These are phyloP conservation scores for Chromobotia macracanthus DNA, from an alignment of 2,797 vertebrate species.

Conservation along the genomic window DNA sequence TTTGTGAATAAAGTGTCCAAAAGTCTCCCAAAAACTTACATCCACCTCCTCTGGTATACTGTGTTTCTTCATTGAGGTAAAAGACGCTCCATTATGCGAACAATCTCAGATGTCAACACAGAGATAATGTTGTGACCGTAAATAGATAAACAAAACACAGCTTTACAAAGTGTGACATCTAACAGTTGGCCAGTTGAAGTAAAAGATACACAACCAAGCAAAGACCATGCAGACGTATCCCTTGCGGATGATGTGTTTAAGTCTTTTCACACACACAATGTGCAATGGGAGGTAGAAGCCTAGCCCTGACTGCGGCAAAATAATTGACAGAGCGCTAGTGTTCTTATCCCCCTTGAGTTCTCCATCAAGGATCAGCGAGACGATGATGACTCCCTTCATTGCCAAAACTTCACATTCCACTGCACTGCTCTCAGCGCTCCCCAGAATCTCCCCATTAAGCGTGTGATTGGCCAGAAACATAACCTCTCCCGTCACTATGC, in stretches of 20 bases:
- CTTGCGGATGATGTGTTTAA: slow-evolving; percentile 94
- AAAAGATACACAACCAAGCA: neutral
- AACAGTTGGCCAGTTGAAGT: neutral
- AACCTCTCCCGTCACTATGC: slow-evolving; percentile 92
- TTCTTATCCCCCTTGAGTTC: slow-evolving; percentile 96
- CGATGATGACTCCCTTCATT: slow-evolving; percentile 95
- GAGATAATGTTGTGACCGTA: slow-evolving; percentile 95
- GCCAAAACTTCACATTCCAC: slow-evolving; percentile 95
- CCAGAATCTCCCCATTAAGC: slow-evolving; percentile 94
- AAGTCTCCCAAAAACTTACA: slow-evolving; percentile 73
- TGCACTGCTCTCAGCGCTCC: slow-evolving; percentile 94
- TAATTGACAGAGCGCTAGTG: slow-evolving; percentile 93
- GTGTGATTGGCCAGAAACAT: slow-evolving; percentile 97
- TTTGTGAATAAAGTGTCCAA: neutral
- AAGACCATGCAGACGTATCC: slow-evolving; percentile 97
- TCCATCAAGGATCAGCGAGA: slow-evolving; percentile 97
- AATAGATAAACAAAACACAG: slow-evolving; percentile 7
- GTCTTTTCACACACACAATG: slow-evolving; percentile 89
- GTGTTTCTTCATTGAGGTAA: slow-evolving; percentile 97
- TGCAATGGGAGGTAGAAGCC: slow-evolving; percentile 94
- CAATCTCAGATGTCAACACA: slow-evolving; percentile 91
- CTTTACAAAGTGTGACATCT: neutral
- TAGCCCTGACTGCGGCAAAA: slow-evolving; percentile 92
- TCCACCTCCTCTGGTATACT: slow-evolving; percentile 92
- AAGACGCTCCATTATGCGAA: slow-evolving; percentile 94